Evolutionary conservation across 92 coral and sea anemone genomes (phyloP), one percentile per base, ranked within the genome.

Genomic region (Desmophyllum pertusum): DNA sequence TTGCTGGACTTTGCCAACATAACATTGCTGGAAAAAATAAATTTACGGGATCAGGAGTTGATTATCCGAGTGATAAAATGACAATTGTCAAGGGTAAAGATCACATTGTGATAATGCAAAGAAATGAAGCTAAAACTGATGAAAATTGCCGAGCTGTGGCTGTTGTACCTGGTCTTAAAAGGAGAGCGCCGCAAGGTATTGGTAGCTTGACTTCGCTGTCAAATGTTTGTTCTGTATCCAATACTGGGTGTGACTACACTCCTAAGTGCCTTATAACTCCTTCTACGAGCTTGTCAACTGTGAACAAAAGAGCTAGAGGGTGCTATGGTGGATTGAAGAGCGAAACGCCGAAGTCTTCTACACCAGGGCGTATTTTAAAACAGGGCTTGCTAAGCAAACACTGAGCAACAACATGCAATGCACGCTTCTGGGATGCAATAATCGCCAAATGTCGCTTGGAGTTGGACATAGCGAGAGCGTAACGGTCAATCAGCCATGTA

Each of bases 371-470:
- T 62, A 65, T 48, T 45, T 39, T 62, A 92, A 87, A 69, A 86
- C 71, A 23, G 90, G 93, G 17, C 91, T 92, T 29, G 88, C 74
- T 0, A 75, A 78, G 36, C 95, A 89, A 53, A 80, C 85, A 1
- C 42, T 87, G 35, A 64, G 73, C 51, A 14, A 35, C 63, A 64
- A 84, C n/a, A n/a, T n/a, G 19, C 75, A 43, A 37, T 3, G 11
- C 81, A 75, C 40, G 29, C 51, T 51, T 31, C 42, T 6, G 64
- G 73, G 62, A 59, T n/a, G 43, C 69, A 77, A 10, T 8, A 46
- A 30, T 63, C 72, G 5, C 1, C 74, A 27, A 42, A 33, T 42
- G 10, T 61, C 51, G 0, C 33, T 0, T 35, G 59, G 55, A 40
- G 62, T 1, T 30, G 71, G 35, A 41, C 79, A 42, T 41, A 61